Percentiles rank a stretch among this genome's conserved stretches.
Evolutionary conservation across 1,140 invertebrate genomes (phyloP).

Genomic region (Hyphantria cunea): DNA sequence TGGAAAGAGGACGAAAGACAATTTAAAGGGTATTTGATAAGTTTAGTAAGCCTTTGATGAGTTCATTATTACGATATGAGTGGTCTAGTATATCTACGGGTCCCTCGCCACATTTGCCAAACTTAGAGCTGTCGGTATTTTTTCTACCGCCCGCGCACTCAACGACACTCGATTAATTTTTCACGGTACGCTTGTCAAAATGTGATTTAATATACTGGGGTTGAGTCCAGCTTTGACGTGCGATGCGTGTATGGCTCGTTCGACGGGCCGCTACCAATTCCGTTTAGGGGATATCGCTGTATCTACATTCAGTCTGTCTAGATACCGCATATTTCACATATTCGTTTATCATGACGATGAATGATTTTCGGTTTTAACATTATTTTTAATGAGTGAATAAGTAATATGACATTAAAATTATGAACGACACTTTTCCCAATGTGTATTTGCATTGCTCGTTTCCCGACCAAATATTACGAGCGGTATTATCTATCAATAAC

Average conservation of each 20-base stretch:
- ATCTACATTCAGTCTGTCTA: not conserved
- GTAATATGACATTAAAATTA: not conserved
- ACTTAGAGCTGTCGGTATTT: conserved; percentile 25
- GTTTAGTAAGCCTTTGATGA: too few relatives aligned
- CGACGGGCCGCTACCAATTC: conserved; percentile 18
- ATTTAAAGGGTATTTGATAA: too few relatives aligned
- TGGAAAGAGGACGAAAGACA: too few relatives aligned
- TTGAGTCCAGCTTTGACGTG: conserved; percentile 70
- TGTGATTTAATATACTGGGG: conserved; percentile 79
- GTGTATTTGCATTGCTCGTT: conserved; percentile 41
- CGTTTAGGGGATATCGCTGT: conserved; percentile 10
- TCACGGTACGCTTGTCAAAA: conserved; percentile 81
- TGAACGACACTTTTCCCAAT: conserved; percentile 22
- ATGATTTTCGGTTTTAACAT: not conserved
- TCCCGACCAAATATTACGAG: conserved; percentile 53
- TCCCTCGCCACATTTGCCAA: conserved; percentile 7
- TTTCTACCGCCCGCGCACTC: conserved; percentile 68
- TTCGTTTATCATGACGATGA: not conserved
- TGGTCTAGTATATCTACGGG: not conserved
- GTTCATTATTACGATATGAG: too few relatives aligned
- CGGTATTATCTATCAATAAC: conserved; percentile 76
- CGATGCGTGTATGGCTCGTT: conserved; percentile 56
- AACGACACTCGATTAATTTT: conserved; percentile 80
- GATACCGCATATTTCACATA: conserved; percentile 9
- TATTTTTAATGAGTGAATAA: not conserved